Base-by-base conservation (phyloP, 1,140 invertebrate genomes). In the Chrysoperla carnea region DNA sequence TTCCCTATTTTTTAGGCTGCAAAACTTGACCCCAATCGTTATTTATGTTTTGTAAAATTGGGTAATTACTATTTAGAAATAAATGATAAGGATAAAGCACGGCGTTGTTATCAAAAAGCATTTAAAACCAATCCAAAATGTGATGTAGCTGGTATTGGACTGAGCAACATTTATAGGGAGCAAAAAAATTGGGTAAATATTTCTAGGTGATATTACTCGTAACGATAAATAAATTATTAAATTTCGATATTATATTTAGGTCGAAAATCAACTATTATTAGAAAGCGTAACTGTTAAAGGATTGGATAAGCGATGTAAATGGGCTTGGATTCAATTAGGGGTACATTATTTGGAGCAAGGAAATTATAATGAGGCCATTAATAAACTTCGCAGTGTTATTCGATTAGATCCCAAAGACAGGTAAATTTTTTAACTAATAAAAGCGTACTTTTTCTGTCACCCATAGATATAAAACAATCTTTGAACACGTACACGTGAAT, bases 91-190 rank as follows among this genome's bases (percentile, higher is more conserved):
- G 65, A 72, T 31, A 78, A 82, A 52, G 76, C 82, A 4, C 73
- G 70, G 48, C 78, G 79, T 54, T 93, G 86, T 64, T 89, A 78
- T 58, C 76, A 87, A 57, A 89, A 86, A 61, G 76, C 82, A 27
- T 72, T 82, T 44, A 75, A 76, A 52, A 66, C 92, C 2, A 80
- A 85, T 64, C 68, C 70, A 13, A 60, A 67, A 43, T 74, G 72
- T 43, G 66, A 69, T 31, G 67, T 76, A 48, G 75, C 76, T 44
- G 78, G 78, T 14, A 72, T 77, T 54, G 72, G 75, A 46, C 63
- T 91, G 12, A 86, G 83, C 59, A 77, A 79, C 51, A 66, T 80
- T 27, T 82, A 88, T 53, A 69, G 73, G 46, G 64, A 73, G 46
- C 53, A 78, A 31, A 73, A 75, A 48, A 72, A 83, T 48, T 72